phyloP scores from a whole-genome alignment of 2,797 vertebrate genomes.

The Prionace glauca region DNA sequence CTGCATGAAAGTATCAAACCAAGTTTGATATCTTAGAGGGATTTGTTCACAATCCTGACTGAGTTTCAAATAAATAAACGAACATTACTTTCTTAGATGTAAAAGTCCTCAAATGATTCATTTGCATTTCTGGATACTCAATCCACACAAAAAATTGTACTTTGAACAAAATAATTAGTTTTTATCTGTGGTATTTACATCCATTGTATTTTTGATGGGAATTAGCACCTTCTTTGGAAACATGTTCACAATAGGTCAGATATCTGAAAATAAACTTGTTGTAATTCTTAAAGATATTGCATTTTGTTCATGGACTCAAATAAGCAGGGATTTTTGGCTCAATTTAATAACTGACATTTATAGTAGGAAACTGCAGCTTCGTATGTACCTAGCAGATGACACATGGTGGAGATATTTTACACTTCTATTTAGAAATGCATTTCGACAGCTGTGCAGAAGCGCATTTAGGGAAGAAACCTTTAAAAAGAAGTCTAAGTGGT shows the following conservation, averaged over 20 bases:
- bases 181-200: background rate
- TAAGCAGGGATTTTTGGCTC: background rate
- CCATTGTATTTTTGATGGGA: background rate
- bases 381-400: background rate
- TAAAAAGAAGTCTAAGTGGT: conserved; percentile 57
- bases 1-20: background rate
- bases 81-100: background rate
- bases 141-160: background rate
- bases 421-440: conserved; percentile 34
- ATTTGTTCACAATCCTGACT: background rate
- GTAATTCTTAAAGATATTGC: background rate
- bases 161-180: background rate
- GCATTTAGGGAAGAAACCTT: conserved; percentile 49
- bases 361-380: background rate
- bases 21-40: background rate
- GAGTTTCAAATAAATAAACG: background rate
- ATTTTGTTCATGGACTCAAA: background rate
- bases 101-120: background rate
- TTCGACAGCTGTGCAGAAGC: conserved; percentile 24
- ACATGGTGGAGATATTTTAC: background rate
- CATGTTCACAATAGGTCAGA: background rate
- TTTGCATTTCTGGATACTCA: background rate
- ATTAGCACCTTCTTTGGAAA: background rate
- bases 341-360: background rate
- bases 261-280: background rate